Percentiles rank a stretch among this genome's conserved stretches.
phyloP scores from a whole-genome alignment of 2,113 vertebrate species.

The Galeopterus variegatus region DNA sequence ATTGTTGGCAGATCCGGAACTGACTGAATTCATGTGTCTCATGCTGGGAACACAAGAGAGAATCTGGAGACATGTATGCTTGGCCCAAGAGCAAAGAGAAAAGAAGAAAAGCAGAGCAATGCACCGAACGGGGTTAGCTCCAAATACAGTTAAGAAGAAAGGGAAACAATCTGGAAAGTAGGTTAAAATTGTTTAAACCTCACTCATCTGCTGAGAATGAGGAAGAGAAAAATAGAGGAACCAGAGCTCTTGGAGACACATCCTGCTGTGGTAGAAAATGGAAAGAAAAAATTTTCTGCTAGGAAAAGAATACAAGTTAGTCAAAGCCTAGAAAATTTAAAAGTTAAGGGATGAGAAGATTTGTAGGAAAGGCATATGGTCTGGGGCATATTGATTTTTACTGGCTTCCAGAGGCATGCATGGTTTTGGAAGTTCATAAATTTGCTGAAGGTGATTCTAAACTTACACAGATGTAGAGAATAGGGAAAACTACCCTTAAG shows the following conservation, averaged over 20 bases:
- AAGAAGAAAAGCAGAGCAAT: neutral
- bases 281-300: neutral
- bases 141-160: neutral
- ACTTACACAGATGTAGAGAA: neutral
- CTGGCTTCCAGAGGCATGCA: neutral
- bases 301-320: neutral
- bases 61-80: neutral
- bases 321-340: neutral
- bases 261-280: neutral
- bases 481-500: neutral
- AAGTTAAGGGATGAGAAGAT: neutral
- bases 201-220: neutral
- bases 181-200: neutral
- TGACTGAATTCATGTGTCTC: neutral
- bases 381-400: neutral
- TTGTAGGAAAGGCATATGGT: fast-evolving
- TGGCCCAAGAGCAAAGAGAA: neutral
- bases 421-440: neutral
- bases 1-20: neutral
- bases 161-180: slow-evolving; percentile 10
- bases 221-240: neutral
- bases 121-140: neutral
- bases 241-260: neutral
- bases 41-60: no score
- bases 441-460: slow-evolving; percentile 14